Base-by-base conservation (phyloP, 2,113 vertebrate species). In the Neodontobutis hainanensis region DNA sequence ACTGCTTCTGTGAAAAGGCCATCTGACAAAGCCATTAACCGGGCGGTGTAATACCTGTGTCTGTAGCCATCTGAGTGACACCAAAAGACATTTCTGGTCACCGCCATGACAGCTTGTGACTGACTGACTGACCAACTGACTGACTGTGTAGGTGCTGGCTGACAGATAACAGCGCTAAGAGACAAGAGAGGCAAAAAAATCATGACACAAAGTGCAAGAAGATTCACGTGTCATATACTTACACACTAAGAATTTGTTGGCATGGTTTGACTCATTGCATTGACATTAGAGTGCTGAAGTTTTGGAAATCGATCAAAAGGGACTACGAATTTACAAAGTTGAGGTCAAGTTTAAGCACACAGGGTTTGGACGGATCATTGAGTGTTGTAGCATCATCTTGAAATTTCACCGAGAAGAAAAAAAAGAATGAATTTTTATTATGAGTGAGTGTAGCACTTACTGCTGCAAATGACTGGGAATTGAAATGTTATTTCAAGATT, bases 11-110 rank as follows among this genome's bases (percentile, higher is more conserved):
- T 87, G 83, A 89, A 89, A 82, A 85, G 84, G 86, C 85, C 86
- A 87, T 91, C 87, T 90, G 90, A 90, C 90, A 91, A 89, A 91
- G 88, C 88, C 83, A 90, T 91, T 91, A 91, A 88, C 82, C 72
- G 80, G 77, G 71, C 73, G 68, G 75, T 88, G 88, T 90, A 89
- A 90, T 87, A 88, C 82, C 78, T 81, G 81, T 84, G 85, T 90
- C 85, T 89, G 80, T 44, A 68, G 75, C 45, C 52, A 65, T 78
- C 65, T 62, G 80, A 82, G 75, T 81, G 82, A 84, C 82, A 83
- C 78, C 65, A 77, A 85, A 78, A 86, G 83, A 87, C 85, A 85
- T 85, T 83, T 81, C 86, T 88, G 83, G 86, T 70, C 73, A 70
- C 68, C 79, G 80, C 84, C 87, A 82, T 84, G 87, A 88, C 87